These are phyloP conservation scores for Thecophora atra DNA, from an alignment of 2,888 invertebrate genomes.

Conservation along the genomic window DNA sequence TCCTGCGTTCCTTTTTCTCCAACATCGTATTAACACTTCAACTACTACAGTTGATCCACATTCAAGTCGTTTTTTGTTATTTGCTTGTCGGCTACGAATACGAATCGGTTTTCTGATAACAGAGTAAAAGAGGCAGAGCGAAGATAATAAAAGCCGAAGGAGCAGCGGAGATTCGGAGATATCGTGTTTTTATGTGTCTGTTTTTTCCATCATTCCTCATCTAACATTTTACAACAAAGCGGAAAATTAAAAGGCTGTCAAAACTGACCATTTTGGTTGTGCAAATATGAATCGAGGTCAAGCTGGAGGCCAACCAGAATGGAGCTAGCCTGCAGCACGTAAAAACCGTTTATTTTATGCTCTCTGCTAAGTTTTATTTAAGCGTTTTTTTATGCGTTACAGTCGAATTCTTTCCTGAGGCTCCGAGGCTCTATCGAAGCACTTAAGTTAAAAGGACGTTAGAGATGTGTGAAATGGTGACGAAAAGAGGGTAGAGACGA, in stretches of 20 bases:
- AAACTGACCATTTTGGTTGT: conserved; percentile 18
- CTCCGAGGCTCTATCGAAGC: conserved; percentile 18
- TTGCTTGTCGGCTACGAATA: no score
- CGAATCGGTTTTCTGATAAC: no score
- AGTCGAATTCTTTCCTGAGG: background rate
- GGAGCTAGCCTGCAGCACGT: background rate
- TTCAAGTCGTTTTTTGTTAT: no score
- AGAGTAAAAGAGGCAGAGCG: background rate
- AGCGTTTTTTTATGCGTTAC: background rate
- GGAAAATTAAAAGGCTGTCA: conserved; percentile 19
- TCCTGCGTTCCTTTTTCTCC: no score
- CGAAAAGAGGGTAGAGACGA: background rate
- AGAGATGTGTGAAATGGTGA: background rate
- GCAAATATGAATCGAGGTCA: conserved; percentile 34
- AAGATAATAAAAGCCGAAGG: background rate
- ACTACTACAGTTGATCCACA: no score
- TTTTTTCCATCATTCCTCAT: background rate
- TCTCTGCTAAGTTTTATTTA: conserved; percentile 4
- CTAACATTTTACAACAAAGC: background rate
- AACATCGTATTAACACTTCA: no score
- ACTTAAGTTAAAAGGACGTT: conserved; percentile 36
- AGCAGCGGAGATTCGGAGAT: background rate
- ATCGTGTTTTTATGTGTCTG: background rate
- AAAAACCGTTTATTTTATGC: conserved; percentile 20
- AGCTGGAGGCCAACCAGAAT: background rate